A percentile compares a stretch with the other conserved stretches of the same genome.
Evolutionary conservation across 30 jellyfish, hydroid and myxozoan species (phyloP).

Genomic region (Calvadosia cruxmelitensis): DNA sequence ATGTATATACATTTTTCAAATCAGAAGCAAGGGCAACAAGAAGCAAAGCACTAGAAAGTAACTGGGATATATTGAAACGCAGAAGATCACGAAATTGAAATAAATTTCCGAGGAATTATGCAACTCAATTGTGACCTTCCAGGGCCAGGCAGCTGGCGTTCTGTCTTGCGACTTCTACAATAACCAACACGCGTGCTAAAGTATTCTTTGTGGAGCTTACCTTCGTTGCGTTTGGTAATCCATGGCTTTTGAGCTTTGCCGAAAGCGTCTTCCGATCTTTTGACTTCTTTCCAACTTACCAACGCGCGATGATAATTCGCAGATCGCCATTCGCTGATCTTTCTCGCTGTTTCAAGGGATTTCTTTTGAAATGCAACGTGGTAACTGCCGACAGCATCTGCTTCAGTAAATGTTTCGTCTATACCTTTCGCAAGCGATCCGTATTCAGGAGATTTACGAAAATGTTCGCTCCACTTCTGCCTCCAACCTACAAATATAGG

Average conservation of each 20-base stretch:
- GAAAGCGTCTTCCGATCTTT: slow-evolving; percentile 77
- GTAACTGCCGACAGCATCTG: slow-evolving; percentile 39
- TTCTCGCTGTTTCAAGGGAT: slow-evolving; percentile 24
- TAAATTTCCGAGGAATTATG: no score
- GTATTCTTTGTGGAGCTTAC: slow-evolving; percentile 13
- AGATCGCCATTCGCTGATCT: slow-evolving; percentile 35
- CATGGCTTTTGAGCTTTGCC: slow-evolving; percentile 82
- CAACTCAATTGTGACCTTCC: no score
- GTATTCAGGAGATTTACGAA: slow-evolving; percentile 52
- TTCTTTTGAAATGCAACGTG: slow-evolving; percentile 52
- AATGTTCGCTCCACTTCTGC: slow-evolving; percentile 48
- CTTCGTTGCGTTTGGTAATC: slow-evolving; percentile 51
- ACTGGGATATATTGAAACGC: no score
- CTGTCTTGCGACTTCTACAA: neutral
- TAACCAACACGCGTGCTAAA: neutral
- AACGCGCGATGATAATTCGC: slow-evolving; percentile 42
- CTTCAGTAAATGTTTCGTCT: slow-evolving; percentile 42
- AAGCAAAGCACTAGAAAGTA: no score
- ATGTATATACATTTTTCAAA: no score
- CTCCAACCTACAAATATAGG: slow-evolving; percentile 44
- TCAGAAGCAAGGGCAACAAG: no score
- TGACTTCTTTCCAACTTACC: slow-evolving; percentile 55
- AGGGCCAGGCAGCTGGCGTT: no score
- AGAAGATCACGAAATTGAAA: no score
- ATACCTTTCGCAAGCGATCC: slow-evolving; percentile 36